Evolutionary conservation across 1,140 invertebrate species (phyloP).

Genomic region (Zaprionus kolodkinae): DNA sequence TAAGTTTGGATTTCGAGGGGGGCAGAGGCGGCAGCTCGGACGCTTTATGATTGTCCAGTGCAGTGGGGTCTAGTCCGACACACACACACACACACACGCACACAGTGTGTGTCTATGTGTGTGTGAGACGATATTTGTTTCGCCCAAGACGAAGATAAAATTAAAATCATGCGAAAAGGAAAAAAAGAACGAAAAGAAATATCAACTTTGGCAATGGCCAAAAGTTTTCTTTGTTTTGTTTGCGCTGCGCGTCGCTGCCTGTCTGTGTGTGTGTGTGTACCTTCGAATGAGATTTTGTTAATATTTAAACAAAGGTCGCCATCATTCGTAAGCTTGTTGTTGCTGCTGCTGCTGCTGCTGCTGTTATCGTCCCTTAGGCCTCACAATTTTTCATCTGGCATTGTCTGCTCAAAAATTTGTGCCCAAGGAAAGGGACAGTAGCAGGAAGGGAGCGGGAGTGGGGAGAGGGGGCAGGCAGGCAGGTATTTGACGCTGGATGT

Average conservation of each 20-base stretch:
- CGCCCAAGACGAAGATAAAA: slow-evolving; percentile 71
- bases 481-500: slow-evolving; percentile 29
- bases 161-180: slow-evolving; percentile 64
- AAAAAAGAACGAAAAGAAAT: slow-evolving; percentile 9
- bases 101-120: slow-evolving; percentile 15
- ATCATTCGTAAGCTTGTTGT: slow-evolving; percentile 32
- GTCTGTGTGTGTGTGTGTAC: slow-evolving; percentile 17
- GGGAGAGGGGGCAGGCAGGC: no score
- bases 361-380: slow-evolving; percentile 50
- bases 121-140: slow-evolving; percentile 53
- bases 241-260: slow-evolving; percentile 11
- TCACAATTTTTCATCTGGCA: slow-evolving; percentile 58
- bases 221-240: slow-evolving; percentile 48
- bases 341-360: slow-evolving; percentile 20
- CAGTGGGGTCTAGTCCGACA: slow-evolving; percentile 15
- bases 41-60: slow-evolving; percentile 70
- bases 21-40: not conserved
- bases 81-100: no score
- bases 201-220: slow-evolving; percentile 42
- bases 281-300: slow-evolving; percentile 54
- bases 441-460: not conserved
- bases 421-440: not conserved
- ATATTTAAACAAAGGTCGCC: slow-evolving; percentile 66
- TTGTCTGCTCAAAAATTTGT: slow-evolving; percentile 50
- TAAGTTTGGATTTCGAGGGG: slow-evolving; percentile 28